phyloP scores from a whole-genome alignment of 2,113 vertebrate genomes.

The Tinamus guttatus region DNA sequence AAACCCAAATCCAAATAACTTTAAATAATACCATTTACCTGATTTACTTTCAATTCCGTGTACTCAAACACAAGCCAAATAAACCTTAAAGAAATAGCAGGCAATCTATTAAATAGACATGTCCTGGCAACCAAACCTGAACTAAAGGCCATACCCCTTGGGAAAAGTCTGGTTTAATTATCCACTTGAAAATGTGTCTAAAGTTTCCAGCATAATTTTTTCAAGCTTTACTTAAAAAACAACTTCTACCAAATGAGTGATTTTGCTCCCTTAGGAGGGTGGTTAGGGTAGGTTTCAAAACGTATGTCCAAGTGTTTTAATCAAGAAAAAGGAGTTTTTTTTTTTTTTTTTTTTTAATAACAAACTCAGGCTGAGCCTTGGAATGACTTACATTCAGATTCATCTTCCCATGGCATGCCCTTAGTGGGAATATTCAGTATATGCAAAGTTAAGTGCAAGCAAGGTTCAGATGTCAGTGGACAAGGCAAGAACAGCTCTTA shows the following conservation, averaged over 20 bases:
- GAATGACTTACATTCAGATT: background rate
- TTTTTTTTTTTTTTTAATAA: background rate
- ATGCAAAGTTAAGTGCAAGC: background rate
- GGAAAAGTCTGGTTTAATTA: conserved; percentile 5
- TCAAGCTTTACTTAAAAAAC: background rate
- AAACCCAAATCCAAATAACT: background rate
- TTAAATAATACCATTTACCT: background rate
- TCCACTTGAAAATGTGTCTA: conserved; percentile 1
- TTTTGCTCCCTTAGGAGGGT: background rate
- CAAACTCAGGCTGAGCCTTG: background rate
- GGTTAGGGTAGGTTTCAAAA: background rate
- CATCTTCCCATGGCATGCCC: background rate
- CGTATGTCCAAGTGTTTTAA: conserved; percentile 5
- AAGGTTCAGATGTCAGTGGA: background rate
- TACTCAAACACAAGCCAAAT: background rate
- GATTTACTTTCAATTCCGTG: background rate
- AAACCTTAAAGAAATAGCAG: background rate
- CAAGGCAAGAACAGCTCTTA: background rate
- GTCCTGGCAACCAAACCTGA: background rate
- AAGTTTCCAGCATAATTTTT: conserved; percentile 3
- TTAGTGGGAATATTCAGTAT: background rate
- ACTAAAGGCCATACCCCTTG: background rate
- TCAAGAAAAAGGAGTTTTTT: background rate
- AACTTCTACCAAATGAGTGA: background rate
- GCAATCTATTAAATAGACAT: conserved; percentile 3